Conservation (phyloP, 2,797 vertebrate genomes). For the Gila robusta region DNA sequence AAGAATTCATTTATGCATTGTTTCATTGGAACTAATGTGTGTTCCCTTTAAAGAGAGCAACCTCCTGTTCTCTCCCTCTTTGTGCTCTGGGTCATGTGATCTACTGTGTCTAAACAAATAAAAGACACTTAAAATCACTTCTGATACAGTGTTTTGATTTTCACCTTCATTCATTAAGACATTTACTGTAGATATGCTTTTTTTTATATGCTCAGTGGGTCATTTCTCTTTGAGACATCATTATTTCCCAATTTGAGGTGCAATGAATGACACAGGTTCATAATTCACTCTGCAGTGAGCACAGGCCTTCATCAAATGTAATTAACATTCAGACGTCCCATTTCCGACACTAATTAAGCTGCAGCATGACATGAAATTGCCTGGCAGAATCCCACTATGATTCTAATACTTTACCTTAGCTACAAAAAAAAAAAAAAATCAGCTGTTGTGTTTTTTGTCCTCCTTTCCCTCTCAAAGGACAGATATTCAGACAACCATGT, state of each 20-base stretch:
- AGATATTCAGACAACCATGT: constrained; percentile 7
- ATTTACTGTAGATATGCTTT: neutral
- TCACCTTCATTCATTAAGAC: neutral
- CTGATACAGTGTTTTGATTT: constrained; percentile 23
- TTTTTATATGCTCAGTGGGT: constrained; percentile 1
- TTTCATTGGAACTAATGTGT: constrained; percentile 50
- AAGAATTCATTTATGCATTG: constrained; percentile 58
- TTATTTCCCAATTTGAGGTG: constrained; percentile 9
- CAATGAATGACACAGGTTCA: constrained; percentile 18
- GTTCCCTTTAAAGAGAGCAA: constrained; percentile 54
- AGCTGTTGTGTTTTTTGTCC: constrained; percentile 6
- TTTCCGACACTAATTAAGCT: constrained; percentile 30
- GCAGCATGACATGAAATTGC: constrained; percentile 37
- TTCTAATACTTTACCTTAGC: constrained; percentile 28
- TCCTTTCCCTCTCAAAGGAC: constrained; percentile 11
- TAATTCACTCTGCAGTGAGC: constrained; percentile 12
- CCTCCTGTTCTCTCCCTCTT: constrained; percentile 54
- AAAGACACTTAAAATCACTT: constrained; percentile 75
- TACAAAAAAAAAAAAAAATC: constrained; percentile 1
- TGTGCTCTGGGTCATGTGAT: constrained; percentile 77
- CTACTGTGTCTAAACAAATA: constrained; percentile 77
- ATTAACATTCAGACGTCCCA: constrained; percentile 35
- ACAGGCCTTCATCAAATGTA: constrained; percentile 28
- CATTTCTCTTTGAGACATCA: neutral
- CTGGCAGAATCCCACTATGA: constrained; percentile 4